phyloP scores from a whole-genome alignment of 1,140 invertebrate genomes.

The Bombus breviceps region DNA sequence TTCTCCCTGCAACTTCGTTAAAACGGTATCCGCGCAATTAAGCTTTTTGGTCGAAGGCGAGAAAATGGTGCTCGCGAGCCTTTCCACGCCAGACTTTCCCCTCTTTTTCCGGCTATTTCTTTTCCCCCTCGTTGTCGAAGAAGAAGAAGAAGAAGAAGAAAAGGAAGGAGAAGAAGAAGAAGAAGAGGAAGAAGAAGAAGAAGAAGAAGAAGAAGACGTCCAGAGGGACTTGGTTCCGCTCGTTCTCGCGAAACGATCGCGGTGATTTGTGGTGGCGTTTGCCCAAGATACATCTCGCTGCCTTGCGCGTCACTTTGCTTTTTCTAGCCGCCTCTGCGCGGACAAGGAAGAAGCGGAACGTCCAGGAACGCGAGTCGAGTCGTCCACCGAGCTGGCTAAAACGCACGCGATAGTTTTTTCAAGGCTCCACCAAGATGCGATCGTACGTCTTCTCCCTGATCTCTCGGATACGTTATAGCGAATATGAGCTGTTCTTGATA shows the following conservation, averaged over 20 bases:
- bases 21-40: slow-evolving; percentile 62
- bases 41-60: slow-evolving; percentile 32
- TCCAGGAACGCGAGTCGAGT: background rate
- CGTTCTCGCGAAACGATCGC: background rate
- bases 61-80: slow-evolving; percentile 46
- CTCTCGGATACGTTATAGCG: background rate
- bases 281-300: background rate
- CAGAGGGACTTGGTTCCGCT: background rate
- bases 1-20: slow-evolving; percentile 55
- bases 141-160: background rate
- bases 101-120: slow-evolving; percentile 8
- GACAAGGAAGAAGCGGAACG: background rate
- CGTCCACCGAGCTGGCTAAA: background rate
- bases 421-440: background rate
- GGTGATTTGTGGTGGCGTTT: slow-evolving; percentile 3
- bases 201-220: background rate
- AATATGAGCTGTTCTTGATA: background rate
- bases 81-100: slow-evolving; percentile 6
- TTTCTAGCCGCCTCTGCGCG: background rate
- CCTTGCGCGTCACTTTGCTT: slow-evolving; percentile 1
- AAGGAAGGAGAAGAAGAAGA: background rate
- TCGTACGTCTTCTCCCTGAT: background rate
- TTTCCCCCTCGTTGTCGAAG: background rate
- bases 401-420: background rate
- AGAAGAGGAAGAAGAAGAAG: background rate